phyloP scores from a whole-genome alignment of 1,140 invertebrate species.

The Pygmarrhopalites habei region DNA sequence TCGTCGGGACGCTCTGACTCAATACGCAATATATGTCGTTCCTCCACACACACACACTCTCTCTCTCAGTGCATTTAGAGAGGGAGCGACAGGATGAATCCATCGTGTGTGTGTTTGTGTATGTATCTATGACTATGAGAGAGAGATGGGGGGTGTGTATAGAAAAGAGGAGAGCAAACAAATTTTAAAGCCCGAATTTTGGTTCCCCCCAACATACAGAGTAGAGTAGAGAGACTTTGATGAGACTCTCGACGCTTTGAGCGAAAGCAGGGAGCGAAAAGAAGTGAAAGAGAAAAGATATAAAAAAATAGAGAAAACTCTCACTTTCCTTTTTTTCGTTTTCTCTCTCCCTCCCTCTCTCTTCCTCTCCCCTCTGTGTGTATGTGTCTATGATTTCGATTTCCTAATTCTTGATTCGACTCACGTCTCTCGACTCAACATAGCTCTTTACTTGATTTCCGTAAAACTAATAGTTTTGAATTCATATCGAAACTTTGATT shows the following conservation, averaged over 20 bases:
- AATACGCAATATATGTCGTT: slow-evolving; percentile 6
- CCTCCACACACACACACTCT: not conserved
- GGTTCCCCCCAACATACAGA: not conserved
- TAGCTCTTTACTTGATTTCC: no score
- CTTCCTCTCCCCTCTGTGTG: not conserved
- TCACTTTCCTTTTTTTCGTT: slow-evolving; percentile 5
- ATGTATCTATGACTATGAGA: no score
- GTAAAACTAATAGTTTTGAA: no score
- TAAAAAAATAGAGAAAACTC: no score
- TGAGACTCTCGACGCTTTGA: not conserved
- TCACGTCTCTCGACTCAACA: not conserved
- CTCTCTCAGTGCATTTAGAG: not conserved
- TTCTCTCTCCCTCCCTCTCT: slow-evolving; percentile 1
- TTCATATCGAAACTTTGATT: slow-evolving; percentile 6
- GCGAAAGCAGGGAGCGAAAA: not conserved
- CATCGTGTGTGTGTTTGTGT: no score
- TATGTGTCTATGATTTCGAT: slow-evolving; percentile 2
- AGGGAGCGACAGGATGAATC: not conserved
- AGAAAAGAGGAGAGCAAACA: slow-evolving; percentile 12
- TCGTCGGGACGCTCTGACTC: not conserved
- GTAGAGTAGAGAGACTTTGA: not conserved
- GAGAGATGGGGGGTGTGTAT: no score
- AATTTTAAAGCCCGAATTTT: slow-evolving; percentile 22
- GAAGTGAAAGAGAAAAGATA: no score
- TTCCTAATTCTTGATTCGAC: slow-evolving; percentile 2